A percentile compares a stretch with the other conserved stretches of the same genome.
Conservation (phyloP, 2,113 vertebrate species). For the Sceloporus tristichus region DNA sequence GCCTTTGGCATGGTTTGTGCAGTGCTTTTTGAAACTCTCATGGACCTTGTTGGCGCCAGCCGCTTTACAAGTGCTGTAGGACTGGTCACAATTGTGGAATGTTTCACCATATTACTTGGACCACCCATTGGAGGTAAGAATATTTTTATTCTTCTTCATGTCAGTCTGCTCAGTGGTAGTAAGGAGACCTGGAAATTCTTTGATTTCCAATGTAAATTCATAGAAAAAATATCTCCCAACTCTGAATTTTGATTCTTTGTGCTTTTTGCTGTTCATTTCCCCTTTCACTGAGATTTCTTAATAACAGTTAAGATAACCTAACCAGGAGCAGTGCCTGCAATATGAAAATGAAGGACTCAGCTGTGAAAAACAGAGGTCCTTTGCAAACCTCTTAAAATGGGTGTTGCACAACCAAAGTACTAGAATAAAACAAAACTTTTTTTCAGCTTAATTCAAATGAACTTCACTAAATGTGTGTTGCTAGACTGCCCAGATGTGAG, state of each 20-base stretch:
- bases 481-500: neutral
- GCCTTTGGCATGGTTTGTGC: slow-evolving; percentile 85
- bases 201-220: neutral
- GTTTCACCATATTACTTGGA: slow-evolving; percentile 82
- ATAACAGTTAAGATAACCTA: neutral
- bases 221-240: neutral
- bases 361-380: neutral
- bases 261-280: neutral
- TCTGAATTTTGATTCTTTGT: neutral
- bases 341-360: neutral
- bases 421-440: neutral
- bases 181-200: neutral
- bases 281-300: neutral
- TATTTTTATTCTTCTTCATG: neutral
- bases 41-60: slow-evolving; percentile 82
- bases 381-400: neutral
- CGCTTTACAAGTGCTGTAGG: slow-evolving; percentile 83
- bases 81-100: slow-evolving; percentile 85
- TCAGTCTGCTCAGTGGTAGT: neutral
- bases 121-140: slow-evolving; percentile 87
- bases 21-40: slow-evolving; percentile 86
- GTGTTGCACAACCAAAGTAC: neutral
- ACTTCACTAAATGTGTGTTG: neutral
- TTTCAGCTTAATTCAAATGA: neutral
- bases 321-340: neutral